phyloP scores from a whole-genome alignment of 2,888 invertebrate genomes.

The Sesamia inferens region DNA sequence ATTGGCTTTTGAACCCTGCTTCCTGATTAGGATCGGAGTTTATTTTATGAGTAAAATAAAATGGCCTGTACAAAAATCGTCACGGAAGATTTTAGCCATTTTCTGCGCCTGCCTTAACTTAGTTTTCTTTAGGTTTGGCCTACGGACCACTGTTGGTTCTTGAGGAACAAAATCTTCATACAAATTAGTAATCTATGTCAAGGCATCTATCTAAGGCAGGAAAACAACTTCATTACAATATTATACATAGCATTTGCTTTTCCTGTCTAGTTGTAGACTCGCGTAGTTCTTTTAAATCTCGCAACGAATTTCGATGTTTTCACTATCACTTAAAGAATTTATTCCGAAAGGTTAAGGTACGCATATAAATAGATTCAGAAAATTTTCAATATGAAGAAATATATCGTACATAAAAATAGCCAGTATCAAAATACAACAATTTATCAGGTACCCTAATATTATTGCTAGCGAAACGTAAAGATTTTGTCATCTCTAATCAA shows the following conservation, averaged over 20 bases:
- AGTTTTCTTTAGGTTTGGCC: background rate
- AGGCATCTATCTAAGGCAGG: no score
- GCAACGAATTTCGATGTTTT: no score
- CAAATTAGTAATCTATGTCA: background rate
- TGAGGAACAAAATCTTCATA: background rate
- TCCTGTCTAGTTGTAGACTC: background rate
- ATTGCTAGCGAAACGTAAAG: background rate
- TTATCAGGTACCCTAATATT: background rate
- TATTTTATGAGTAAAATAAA: slow-evolving; percentile 3
- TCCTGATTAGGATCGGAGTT: slow-evolving; percentile 6
- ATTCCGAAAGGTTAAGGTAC: no score
- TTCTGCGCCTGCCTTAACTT: background rate
- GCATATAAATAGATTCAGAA: no score
- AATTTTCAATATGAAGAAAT: no score
- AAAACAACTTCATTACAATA: no score
- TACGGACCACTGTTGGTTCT: background rate
- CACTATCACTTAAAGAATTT: no score
- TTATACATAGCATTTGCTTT: background rate
- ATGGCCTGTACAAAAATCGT: background rate
- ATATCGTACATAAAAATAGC: no score
- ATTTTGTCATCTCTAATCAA: slow-evolving; percentile 16
- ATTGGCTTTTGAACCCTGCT: slow-evolving; percentile 37
- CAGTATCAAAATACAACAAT: no score
- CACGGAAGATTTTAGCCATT: background rate
- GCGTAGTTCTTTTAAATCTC: background rate